Percentiles rank a stretch among this genome's conserved stretches.
Conservation (phyloP, 2,888 invertebrate species). For the Ferrisia virgata region DNA sequence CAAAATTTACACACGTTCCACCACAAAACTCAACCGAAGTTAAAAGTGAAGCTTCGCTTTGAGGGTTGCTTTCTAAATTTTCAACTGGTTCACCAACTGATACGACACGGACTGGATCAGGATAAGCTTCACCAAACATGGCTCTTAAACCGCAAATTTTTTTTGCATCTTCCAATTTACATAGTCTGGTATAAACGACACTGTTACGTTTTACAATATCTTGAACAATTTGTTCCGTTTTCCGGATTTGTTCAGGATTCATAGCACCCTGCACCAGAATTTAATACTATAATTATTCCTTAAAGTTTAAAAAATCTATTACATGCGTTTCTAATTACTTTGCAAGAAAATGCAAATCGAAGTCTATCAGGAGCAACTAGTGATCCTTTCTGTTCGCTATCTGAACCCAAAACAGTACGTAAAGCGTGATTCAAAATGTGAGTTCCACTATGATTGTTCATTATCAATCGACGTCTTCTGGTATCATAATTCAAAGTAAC, state of each 20-base stretch:
- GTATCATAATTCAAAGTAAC: slow-evolving; percentile 79
- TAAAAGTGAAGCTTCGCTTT: slow-evolving; percentile 69
- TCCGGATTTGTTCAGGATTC: slow-evolving; percentile 81
- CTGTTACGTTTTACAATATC: slow-evolving; percentile 72
- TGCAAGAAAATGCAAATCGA: slow-evolving; percentile 95
- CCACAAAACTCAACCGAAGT: slow-evolving; percentile 99
- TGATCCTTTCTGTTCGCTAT: slow-evolving; percentile 93
- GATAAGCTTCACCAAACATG: slow-evolving; percentile 98
- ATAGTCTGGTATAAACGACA: slow-evolving; percentile 82
- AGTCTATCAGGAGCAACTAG: slow-evolving; percentile 95
- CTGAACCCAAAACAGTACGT: slow-evolving; percentile 81
- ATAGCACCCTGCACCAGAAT: slow-evolving; percentile 64
- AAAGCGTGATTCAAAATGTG: slow-evolving; percentile 94
- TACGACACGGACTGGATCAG: slow-evolving; percentile 91
- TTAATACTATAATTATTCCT: background rate
- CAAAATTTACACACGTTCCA: slow-evolving; percentile 75
- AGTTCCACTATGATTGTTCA: slow-evolving; percentile 99
- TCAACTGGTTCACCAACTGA: slow-evolving; percentile 92
- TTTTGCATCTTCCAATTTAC: slow-evolving; percentile 80
- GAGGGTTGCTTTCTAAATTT: slow-evolving; percentile 80
- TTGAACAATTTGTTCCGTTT: slow-evolving; percentile 76
- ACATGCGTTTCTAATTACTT: slow-evolving; percentile 55
- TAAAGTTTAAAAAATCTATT: background rate
- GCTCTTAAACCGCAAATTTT: slow-evolving; percentile 89
- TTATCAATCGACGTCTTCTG: slow-evolving; percentile 80